Percentiles rank a stretch among this genome's conserved stretches.
Conservation (phyloP, 2,797 vertebrate genomes). For the Crocidura indochinensis region DNA sequence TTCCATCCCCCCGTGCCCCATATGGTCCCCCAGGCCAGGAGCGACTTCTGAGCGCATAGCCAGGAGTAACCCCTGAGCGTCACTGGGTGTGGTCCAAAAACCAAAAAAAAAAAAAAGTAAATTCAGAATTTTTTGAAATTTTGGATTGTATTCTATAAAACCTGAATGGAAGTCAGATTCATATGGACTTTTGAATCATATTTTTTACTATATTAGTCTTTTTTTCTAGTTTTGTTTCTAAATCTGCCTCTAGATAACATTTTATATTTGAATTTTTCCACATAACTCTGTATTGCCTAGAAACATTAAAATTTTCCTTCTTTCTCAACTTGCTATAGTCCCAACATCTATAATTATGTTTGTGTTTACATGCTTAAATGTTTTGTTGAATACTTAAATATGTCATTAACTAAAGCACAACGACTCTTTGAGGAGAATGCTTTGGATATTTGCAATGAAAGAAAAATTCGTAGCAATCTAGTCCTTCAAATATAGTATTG, state of each 20-base stretch:
- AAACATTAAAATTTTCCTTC: constrained; percentile 54
- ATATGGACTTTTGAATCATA: constrained; percentile 64
- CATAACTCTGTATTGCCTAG: constrained; percentile 15
- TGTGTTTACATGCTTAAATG: constrained; percentile 49
- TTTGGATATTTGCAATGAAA: constrained; percentile 60
- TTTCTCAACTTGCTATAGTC: not conserved
- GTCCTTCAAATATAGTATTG: constrained; percentile 44
- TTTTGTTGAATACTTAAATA: constrained; percentile 70
- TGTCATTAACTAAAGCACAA: constrained; percentile 58
- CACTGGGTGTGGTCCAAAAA: no score
- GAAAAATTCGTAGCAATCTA: constrained; percentile 58
- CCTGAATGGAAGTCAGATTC: no score
- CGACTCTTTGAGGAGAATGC: constrained; percentile 34
- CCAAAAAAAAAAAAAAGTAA: constrained; percentile 12
- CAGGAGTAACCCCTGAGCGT: no score
- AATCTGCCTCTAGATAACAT: constrained; percentile 48
- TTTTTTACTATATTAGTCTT: constrained; percentile 71
- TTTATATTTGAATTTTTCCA: constrained; percentile 61
- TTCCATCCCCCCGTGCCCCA: no score
- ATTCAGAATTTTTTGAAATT: no score
- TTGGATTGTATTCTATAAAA: no score
- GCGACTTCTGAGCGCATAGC: no score
- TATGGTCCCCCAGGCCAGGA: no score
- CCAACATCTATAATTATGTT: constrained; percentile 62
- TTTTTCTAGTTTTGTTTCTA: constrained; percentile 53